Conservation (phyloP, 2,797 vertebrate genomes). For the Meriones psammophilus region DNA sequence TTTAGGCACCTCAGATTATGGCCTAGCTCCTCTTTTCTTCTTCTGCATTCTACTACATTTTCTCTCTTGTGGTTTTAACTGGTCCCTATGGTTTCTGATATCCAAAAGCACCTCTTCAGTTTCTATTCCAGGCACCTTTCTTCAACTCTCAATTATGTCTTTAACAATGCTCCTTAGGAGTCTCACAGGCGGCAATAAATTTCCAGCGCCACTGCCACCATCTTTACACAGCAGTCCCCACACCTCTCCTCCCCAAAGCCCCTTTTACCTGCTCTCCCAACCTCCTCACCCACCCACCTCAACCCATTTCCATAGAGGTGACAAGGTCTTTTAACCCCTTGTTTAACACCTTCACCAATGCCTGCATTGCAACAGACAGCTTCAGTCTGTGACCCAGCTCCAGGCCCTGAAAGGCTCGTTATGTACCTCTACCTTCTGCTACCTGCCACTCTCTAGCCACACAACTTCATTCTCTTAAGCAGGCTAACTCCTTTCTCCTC, state of each 20-base stretch:
- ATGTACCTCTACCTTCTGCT: background rate
- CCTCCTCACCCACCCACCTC: background rate
- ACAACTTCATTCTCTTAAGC: background rate
- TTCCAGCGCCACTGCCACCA: background rate
- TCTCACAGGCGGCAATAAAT: background rate
- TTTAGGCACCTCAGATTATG: background rate
- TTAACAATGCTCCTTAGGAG: background rate
- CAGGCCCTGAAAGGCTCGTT: background rate
- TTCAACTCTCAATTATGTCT: background rate
- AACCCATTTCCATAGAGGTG: background rate
- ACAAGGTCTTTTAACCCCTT: background rate
- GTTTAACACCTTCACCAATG: background rate
- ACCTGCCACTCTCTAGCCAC: background rate
- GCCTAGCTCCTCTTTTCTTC: background rate
- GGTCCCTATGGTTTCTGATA: background rate
- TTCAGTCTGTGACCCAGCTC: background rate
- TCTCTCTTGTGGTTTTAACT: background rate
- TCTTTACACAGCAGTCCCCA: background rate
- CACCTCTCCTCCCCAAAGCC: background rate
- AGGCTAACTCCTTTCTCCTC: background rate
- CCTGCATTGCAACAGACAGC: background rate
- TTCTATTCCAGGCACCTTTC: constrained; percentile 17
- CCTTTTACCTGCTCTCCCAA: background rate
- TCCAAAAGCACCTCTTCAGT: background rate
- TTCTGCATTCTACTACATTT: background rate